Percentiles rank a stretch among this genome's conserved stretches.
phyloP scores from a whole-genome alignment of 1,140 invertebrate genomes.

The Oreohelix idahoensis region DNA sequence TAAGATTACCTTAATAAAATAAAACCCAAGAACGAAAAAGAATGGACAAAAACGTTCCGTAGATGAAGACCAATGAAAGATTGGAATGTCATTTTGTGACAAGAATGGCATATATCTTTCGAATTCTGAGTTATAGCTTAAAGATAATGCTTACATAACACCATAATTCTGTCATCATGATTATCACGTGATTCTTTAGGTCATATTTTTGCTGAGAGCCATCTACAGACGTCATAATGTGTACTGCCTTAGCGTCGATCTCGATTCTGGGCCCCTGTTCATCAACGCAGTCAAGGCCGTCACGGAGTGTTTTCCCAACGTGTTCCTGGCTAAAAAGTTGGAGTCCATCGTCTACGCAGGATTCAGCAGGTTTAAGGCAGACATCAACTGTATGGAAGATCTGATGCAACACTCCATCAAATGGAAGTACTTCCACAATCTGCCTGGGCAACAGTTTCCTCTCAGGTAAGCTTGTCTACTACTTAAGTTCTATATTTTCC shows the following conservation, averaged over 20 bases:
- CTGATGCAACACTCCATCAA: conserved; percentile 33
- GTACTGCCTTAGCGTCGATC: conserved; percentile 70
- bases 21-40: no score
- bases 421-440: conserved; percentile 66
- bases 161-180: no score
- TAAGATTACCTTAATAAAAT: no score
- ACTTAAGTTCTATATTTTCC: no score
- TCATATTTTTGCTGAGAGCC: conserved; percentile 52
- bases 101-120: no score
- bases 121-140: no score
- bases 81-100: no score
- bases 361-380: conserved; percentile 56
- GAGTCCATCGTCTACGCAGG: conserved; percentile 57
- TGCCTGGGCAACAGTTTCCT: conserved; percentile 65
- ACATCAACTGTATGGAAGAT: conserved; percentile 64
- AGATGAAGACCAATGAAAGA: no score
- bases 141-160: no score
- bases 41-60: no score
- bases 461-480: conserved; percentile 56
- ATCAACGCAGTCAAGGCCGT: conserved; percentile 51
- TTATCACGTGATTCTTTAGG: neutral
- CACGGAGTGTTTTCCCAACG: conserved; percentile 62
- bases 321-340: conserved; percentile 57
- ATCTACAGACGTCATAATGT: conserved; percentile 68
- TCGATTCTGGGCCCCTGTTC: conserved; percentile 45